phyloP scores from a whole-genome alignment of 1,140 invertebrate genomes.

The Dendrolimus kikuchii region DNA sequence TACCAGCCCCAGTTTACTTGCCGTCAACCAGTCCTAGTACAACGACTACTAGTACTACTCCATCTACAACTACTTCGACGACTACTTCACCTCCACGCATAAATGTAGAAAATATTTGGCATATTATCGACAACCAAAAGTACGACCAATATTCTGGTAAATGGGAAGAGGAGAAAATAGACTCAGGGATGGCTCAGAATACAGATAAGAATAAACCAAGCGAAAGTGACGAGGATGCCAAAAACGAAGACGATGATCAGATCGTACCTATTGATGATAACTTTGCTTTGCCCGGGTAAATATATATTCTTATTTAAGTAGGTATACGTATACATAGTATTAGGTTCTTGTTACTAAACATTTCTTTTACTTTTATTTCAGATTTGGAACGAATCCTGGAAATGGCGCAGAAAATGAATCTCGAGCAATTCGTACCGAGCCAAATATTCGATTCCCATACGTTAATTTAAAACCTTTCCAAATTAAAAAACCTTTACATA shows the following conservation, averaged over 20 bases:
- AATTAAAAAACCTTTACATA: slow-evolving; percentile 39
- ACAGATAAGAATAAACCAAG: slow-evolving; percentile 9
- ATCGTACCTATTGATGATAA: slow-evolving; percentile 33
- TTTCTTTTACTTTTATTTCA: slow-evolving; percentile 22
- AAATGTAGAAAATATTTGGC: slow-evolving; percentile 59
- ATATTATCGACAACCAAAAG: slow-evolving; percentile 60
- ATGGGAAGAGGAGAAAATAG: slow-evolving; percentile 46
- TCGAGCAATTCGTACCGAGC: slow-evolving; percentile 56
- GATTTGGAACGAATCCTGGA: slow-evolving; percentile 48
- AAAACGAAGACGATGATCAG: slow-evolving; percentile 19
- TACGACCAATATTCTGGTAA: slow-evolving; percentile 33
- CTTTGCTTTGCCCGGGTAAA: slow-evolving; percentile 60
- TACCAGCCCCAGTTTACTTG: slow-evolving; percentile 30
- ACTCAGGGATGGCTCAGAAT: slow-evolving; percentile 12
- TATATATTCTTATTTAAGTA: slow-evolving; percentile 6
- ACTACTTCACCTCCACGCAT: slow-evolving; percentile 22
- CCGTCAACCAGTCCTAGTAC: slow-evolving; percentile 26
- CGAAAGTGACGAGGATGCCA: slow-evolving; percentile 14
- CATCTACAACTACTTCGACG: slow-evolving; percentile 20
- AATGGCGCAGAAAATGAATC: slow-evolving; percentile 65
- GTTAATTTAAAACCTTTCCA: slow-evolving; percentile 58
- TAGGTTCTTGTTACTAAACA: not conserved
- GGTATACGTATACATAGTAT: not conserved
- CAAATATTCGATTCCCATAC: slow-evolving; percentile 55
- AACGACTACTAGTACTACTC: slow-evolving; percentile 11